Evolutionary conservation across 1,140 invertebrate genomes (phyloP), one percentile per base, ranked within the genome.

Genomic region (Cyclina sinensis): DNA sequence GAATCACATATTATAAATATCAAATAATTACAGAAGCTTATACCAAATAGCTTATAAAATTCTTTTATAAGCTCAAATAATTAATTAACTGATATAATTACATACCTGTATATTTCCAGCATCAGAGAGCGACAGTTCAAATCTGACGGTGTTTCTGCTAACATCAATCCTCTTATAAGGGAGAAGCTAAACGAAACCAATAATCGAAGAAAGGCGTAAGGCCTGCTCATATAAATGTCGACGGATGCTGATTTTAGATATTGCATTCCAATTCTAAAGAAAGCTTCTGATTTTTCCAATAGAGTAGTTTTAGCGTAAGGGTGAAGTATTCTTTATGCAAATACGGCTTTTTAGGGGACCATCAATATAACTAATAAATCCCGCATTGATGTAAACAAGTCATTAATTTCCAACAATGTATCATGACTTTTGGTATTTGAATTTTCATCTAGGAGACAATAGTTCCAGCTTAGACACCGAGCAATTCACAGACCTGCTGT

Each of bases 291-390:
- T 16, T 78, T 78, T 78, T 46, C 48, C 74, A 78, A 78, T 78
- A 78, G 27, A 46, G 74, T 54, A 78, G 48, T 27, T 78, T 1
- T 7, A 46, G n/a, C 74, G 74, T 27, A 78, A 48, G 65, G 30
- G 18, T 0, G 7, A 46, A 78, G 7, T 32, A 5, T 48, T 27
- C 39, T 46, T 14, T 78, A 78, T 78, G 74, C 74, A 78, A 78
- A 78, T 78, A 73, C 32, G 24, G 39, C 74, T 48, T 78, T 78
- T 54, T 30, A 30, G n/a, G 24, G 74, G 46, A 30, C 74, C 32
- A 48, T 51, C 74, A 51, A 78, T 46, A 46, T 11, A 48, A 78
- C 74, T 54, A 78, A 54, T 78, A 78, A 78, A 48, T 78, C 39
- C 39, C 7, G 27, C n/a, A n/a, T 11, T 78, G 39, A 5, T 51